Base-by-base conservation (phyloP, 2,888 invertebrate genomes). In the Apotomis capreana region DNA sequence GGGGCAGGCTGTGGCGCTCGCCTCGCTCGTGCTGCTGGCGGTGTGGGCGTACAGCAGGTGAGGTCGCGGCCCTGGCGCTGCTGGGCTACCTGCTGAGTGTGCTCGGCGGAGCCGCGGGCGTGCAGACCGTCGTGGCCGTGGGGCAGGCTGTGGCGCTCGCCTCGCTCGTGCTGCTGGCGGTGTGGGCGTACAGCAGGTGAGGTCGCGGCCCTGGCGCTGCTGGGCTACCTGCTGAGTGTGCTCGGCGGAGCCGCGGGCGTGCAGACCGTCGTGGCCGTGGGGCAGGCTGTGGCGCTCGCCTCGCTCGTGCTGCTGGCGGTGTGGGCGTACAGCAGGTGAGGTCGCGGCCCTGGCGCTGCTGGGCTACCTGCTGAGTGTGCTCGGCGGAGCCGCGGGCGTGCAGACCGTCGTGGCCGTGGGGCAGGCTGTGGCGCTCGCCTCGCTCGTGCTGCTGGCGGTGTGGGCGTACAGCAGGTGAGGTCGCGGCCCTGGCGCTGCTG, bases 21-120 rank as follows among this genome's bases (percentile, higher is more conserved):
- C 96, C 46, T 95, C 96, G 15, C 93, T 97, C 71, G 89, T 96
- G 52, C 95, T 97, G 72, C 94, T 98, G 69, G 94, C 94, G 15
- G 92, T 97, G 3, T 98, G 98, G 98, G 95, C 95, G 0, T 98
- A 98, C 82, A 96, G 97, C 74, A 97, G 98, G 97, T 98, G 91
- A 87, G 26, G 36, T 98, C 87, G 96, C 97, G 82, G 95, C 95
- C 40, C 91, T 98, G 79, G 96, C 98, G 78, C 94, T 98, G 77
- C 90, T 96, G 73, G 96, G 96, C 87, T 99, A 99, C 88, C 93
- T 98, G 82, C 85, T 96, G 75, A 96, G 97, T 69, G 97, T 96
- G 81, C 87, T 97, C 79, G 97, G 97, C 83, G 96, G 96, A 64
- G 90, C 96, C 52, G 84, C 98, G 76, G 97, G 97, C 65, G 89